Conservation (phyloP, 2,113 vertebrate genomes). For the Numida meleagris region DNA sequence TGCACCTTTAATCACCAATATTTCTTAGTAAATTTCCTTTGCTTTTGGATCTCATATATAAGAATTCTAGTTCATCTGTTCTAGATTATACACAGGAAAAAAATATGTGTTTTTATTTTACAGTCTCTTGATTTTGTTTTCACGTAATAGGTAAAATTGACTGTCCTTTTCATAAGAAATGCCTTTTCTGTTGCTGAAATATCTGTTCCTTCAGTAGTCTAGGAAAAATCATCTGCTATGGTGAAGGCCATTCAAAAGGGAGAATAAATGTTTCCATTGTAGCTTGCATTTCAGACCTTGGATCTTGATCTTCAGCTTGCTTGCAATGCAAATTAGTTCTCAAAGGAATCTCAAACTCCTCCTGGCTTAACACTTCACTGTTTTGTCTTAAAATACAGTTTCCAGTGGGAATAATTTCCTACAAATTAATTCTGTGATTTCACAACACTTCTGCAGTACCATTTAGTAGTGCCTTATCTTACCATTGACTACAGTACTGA, state of each 20-base stretch:
- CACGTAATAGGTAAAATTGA: neutral
- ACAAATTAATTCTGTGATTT: neutral
- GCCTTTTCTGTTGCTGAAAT: neutral
- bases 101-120: neutral
- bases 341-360: neutral
- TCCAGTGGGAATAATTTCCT: neutral
- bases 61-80: neutral
- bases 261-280: neutral
- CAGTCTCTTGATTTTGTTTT: neutral
- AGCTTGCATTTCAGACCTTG: neutral
- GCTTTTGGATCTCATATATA: neutral
- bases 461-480: neutral
- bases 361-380: neutral
- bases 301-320: neutral
- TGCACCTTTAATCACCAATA: neutral
- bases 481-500: neutral
- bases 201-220: neutral
- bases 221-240: neutral
- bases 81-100: neutral
- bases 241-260: neutral
- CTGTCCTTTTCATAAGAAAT: neutral
- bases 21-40: neutral
- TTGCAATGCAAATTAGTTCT: neutral
- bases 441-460: constrained; percentile 2
- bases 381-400: neutral